Evolutionary conservation across 2,797 vertebrate species (phyloP), one percentile per base, ranked within the genome.

Genomic region (Limosa lapponica): DNA sequence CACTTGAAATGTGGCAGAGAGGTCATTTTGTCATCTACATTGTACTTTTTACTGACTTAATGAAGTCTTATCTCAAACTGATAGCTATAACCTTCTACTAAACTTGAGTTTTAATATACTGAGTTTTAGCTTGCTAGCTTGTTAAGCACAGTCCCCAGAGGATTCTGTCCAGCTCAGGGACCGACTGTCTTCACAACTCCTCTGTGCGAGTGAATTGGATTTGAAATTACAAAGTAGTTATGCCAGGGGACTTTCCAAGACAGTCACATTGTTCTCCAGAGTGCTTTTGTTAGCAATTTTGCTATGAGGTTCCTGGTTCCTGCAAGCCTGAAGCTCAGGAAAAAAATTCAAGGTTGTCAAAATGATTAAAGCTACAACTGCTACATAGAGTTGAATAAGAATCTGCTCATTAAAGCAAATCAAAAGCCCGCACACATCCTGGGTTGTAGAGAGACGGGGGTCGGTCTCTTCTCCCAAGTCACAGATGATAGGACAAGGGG

Each of bases 331-430:
- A 83, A 78, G 43, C 69, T 82, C 57, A 74, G 72, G 61, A 57
- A 16, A 69, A 93, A 95, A 96, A 59, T 62, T 88, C 39, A 87
- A 78, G 39, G 27, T 74, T 82, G 66, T 93, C 72, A 90, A 81
- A 86, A 48, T 58, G 30, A 89, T 93, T 90, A 51, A 61, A 79
- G 27, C 9, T 75, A 34, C 22, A 66, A 28, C 22, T 79, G 66
- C 39, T 90, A 6, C 27, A 9, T 55, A 71, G 67, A 82, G 16
- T 22, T 89, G 58, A 73, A 37, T 61, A 87, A 83, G 54, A 93
- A 69, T 88, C 37, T 88, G 27, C 46, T 83, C 13, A n/a, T 24
- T 87, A 78, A 86, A 51, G 20, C 32, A 83, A 72, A 93, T 79
- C 44, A 73, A 82, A 94, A 83, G 3, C 39, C 32, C 18, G 61